These are phyloP conservation scores for Menura novaehollandiae DNA, from an alignment of 2,113 vertebrate genomes.

Conservation along the genomic window DNA sequence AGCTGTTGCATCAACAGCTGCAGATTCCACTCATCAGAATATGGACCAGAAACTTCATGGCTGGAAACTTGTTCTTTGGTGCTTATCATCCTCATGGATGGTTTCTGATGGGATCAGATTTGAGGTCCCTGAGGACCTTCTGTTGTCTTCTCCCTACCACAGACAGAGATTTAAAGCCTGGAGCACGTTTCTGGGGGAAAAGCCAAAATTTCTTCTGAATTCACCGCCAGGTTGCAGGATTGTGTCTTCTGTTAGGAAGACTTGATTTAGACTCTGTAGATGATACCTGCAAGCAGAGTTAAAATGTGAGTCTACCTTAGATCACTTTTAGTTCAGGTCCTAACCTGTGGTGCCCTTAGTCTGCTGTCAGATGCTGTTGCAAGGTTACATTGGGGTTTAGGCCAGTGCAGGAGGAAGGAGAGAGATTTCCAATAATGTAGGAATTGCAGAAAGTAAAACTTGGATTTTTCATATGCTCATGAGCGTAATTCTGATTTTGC, in stretches of 20 bases:
- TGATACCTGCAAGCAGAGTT: neutral
- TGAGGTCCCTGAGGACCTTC: neutral
- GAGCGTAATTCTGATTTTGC: neutral
- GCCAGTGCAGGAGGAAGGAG: neutral
- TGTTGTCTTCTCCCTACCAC: neutral
- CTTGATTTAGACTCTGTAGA: neutral
- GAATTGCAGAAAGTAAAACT: neutral
- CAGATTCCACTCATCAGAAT: neutral
- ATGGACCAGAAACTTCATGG: neutral
- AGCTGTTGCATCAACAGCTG: neutral
- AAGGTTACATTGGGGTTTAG: neutral
- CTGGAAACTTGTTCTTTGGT: neutral
- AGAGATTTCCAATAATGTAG: fast-evolving
- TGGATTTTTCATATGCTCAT: fast-evolving
- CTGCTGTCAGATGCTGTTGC: neutral
- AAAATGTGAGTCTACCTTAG: neutral
- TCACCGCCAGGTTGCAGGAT: neutral
- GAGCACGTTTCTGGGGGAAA: neutral
- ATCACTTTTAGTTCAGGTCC: neutral
- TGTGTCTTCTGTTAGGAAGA: neutral
- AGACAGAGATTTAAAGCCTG: neutral
- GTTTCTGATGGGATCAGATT: neutral
- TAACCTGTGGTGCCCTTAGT: neutral
- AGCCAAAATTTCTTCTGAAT: neutral
- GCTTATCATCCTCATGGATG: neutral